phyloP scores from a whole-genome alignment of 2,888 invertebrate species.

The Aquatica leii region DNA sequence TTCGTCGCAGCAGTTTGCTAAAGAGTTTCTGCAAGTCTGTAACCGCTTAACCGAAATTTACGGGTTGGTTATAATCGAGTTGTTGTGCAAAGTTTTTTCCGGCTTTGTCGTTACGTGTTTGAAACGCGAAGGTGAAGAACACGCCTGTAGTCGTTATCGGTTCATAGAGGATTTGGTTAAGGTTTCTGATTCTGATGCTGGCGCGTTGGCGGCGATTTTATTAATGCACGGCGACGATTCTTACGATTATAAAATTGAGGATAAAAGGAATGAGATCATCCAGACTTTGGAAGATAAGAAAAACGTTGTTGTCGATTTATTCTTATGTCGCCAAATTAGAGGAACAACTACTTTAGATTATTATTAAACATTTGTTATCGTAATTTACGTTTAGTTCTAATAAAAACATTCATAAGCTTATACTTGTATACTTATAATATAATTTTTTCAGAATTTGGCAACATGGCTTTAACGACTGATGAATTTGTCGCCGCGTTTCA shows the following conservation, averaged over 20 bases:
- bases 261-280: neutral
- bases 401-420: no score
- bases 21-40: neutral
- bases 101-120: neutral
- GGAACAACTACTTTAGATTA: neutral
- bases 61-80: neutral
- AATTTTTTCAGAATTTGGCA: neutral
- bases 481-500: slow-evolving; percentile 18
- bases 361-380: neutral
- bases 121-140: neutral
- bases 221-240: neutral
- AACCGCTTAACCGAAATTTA: neutral
- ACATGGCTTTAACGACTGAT: neutral
- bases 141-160: neutral
- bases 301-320: neutral
- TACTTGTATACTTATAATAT: no score
- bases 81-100: neutral
- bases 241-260: neutral
- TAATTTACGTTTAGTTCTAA: no score
- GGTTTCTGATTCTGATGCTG: neutral
- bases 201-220: neutral
- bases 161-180: neutral
- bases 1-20: neutral
- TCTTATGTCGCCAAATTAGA: slow-evolving; percentile 1
- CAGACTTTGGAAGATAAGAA: neutral